Evolutionary conservation across 2,797 vertebrate genomes (phyloP), one percentile per base, ranked within the genome.

Genomic region (Argyrosomus regius): DNA sequence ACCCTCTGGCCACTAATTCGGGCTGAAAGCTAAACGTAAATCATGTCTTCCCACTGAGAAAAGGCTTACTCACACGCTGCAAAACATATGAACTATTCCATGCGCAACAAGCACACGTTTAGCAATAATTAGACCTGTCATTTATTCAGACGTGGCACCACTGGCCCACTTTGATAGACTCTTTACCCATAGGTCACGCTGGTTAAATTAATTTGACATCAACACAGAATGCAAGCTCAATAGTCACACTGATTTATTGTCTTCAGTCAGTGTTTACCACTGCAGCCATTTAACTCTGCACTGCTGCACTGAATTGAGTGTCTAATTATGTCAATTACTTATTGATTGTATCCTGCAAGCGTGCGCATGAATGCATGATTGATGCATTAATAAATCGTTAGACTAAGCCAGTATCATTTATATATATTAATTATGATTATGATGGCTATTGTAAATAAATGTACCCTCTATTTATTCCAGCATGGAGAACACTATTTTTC

Each of bases 1-100:
- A 93, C 85, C 93, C 91, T 84, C 85, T 83, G 92, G 94, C 91
- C 87, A 88, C 88, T 92, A 89, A 94, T 93, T 95, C 86, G 83
- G 88, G 81, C 89, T 92, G 91, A 94, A 93, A 93, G 90, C 92
- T 91, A 54, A 84, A 57, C 87, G 87, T 94, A 94, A 95, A 95
- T 94, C 93, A 93, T 86, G 86, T 87, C 84, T 81, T 77, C 88
- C 79, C 84, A 76, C 78, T 87, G 82, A 85, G 81, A 84, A 75
- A 78, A 61, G 52, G 66, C 62, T 69, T 28, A 77, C 66, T 85
- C 76, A 59, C 80, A n/a, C 73, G 56, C 81, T 71, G 81, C 80
- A 78, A 2, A 68, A 69, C 61, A 58, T 7, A 60, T 56, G 43
- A 72, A 63, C 60, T 24, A 31, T 65, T 26, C 68, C 75, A 62